Evolutionary conservation across 2,113 vertebrate species (phyloP).

Genomic region (Salminus brasiliensis): DNA sequence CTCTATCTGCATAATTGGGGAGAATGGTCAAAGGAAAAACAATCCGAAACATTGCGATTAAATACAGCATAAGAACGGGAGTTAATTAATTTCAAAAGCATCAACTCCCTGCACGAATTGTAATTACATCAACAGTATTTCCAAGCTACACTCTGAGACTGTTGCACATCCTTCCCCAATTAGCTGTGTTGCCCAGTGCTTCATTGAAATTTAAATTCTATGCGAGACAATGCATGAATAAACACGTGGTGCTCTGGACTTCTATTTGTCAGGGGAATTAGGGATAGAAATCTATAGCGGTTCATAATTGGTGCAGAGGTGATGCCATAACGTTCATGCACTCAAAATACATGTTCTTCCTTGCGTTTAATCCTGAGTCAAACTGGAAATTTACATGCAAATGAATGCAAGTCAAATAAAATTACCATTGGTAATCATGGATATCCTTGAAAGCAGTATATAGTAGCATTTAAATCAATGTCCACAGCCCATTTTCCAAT

Average conservation of each 20-base stretch:
- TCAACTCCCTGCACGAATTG: slow-evolving; percentile 71
- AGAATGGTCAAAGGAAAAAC: slow-evolving; percentile 51
- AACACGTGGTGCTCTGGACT: slow-evolving; percentile 66
- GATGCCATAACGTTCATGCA: slow-evolving; percentile 71
- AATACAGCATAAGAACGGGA: slow-evolving; percentile 59
- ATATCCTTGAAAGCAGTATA: slow-evolving; percentile 66
- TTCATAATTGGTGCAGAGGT: slow-evolving; percentile 78
- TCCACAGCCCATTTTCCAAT: slow-evolving; percentile 64
- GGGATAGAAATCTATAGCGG: slow-evolving; percentile 73
- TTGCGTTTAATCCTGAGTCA: slow-evolving; percentile 62
- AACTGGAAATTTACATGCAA: slow-evolving; percentile 78
- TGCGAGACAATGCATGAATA: slow-evolving; percentile 72
- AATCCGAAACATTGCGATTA: slow-evolving; percentile 63
- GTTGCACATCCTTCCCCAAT: slow-evolving; percentile 73
- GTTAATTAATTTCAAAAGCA: slow-evolving; percentile 81
- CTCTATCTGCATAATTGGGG: slow-evolving; percentile 63
- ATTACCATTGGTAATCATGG: slow-evolving; percentile 71
- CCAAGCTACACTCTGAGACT: slow-evolving; percentile 72
- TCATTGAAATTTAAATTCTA: slow-evolving; percentile 65
- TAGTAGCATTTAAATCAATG: slow-evolving; percentile 69
- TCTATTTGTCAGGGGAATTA: slow-evolving; percentile 75
- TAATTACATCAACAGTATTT: slow-evolving; percentile 81
- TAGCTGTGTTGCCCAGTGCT: slow-evolving; percentile 77
- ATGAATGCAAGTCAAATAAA: slow-evolving; percentile 78
- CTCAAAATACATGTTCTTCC: slow-evolving; percentile 38